Conservation (phyloP, 2,113 vertebrate species). For the Bos indicus region DNA sequence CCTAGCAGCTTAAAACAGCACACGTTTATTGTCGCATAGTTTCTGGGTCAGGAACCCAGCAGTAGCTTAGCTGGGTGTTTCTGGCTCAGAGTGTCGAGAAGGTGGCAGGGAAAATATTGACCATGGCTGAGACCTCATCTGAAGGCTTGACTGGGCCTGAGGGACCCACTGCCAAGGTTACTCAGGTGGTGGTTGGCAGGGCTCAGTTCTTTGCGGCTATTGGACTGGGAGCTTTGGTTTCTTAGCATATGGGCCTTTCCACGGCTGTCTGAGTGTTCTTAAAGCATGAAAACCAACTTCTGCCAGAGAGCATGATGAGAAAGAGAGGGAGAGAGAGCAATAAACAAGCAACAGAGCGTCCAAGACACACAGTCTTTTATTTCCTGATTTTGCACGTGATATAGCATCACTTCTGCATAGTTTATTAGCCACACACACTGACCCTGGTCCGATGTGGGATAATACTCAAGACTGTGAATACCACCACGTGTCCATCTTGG, state of each 20-base stretch:
- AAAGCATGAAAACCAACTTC: neutral
- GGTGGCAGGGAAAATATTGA: neutral
- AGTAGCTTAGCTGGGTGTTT: neutral
- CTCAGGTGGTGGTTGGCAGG: neutral
- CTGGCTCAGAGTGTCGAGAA: neutral
- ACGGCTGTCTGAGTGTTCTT: neutral
- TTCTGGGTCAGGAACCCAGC: neutral
- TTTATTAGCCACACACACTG: neutral
- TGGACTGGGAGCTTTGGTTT: neutral
- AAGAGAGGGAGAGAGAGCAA: neutral
- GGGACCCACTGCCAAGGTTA: neutral
- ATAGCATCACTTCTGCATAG: fast-evolving
- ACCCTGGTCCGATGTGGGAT: fast-evolving
- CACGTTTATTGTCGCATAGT: neutral
- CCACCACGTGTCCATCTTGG: neutral
- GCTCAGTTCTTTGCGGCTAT: neutral
- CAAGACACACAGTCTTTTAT: neutral
- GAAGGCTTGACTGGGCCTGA: neutral
- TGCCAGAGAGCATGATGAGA: neutral
- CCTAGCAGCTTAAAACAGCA: neutral
- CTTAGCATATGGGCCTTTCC: neutral
- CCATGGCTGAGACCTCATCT: neutral
- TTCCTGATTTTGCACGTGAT: neutral
- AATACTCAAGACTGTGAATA: neutral
- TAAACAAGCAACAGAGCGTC: neutral